Conservation (phyloP, 2,888 invertebrate species). For the Celastrina argiolus region DNA sequence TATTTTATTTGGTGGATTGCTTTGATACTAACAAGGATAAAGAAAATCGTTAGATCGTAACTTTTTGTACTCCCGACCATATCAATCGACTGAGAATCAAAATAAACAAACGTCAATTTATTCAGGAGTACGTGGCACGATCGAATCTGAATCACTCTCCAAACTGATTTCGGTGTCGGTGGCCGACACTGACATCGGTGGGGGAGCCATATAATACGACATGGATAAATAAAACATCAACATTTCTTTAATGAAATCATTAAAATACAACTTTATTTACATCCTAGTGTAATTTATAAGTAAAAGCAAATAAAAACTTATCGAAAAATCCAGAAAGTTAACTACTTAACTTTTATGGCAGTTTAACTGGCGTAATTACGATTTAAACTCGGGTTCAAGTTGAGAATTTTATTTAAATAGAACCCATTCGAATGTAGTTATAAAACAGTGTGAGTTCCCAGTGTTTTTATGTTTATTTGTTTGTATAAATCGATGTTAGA, state of each 20-base stretch:
- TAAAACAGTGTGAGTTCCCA: background rate
- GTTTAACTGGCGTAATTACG: background rate
- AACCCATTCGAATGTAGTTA: background rate
- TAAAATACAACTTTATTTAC: background rate
- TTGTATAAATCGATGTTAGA: too few species aligned
- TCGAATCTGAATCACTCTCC: too few species aligned
- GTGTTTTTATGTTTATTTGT: background rate
- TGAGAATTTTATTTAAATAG: background rate
- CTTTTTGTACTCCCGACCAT: too few species aligned
- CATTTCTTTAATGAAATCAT: background rate
- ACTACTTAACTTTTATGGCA: background rate
- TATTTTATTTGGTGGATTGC: too few species aligned
- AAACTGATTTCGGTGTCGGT: too few species aligned
- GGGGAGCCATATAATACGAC: too few species aligned
- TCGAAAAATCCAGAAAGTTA: slow-evolving; percentile 9
- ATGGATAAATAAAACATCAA: background rate
- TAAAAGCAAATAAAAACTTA: background rate
- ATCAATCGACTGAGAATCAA: too few species aligned
- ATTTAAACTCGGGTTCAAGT: background rate
- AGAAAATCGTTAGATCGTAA: too few species aligned
- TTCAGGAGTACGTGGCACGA: too few species aligned
- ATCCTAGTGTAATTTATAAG: background rate
- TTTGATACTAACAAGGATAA: too few species aligned
- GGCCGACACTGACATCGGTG: too few species aligned
- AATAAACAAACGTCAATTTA: too few species aligned